Evolutionary conservation across 1,140 invertebrate species (phyloP), one percentile per base, ranked within the genome.

Genomic region (Muscidifurax raptorellus): DNA sequence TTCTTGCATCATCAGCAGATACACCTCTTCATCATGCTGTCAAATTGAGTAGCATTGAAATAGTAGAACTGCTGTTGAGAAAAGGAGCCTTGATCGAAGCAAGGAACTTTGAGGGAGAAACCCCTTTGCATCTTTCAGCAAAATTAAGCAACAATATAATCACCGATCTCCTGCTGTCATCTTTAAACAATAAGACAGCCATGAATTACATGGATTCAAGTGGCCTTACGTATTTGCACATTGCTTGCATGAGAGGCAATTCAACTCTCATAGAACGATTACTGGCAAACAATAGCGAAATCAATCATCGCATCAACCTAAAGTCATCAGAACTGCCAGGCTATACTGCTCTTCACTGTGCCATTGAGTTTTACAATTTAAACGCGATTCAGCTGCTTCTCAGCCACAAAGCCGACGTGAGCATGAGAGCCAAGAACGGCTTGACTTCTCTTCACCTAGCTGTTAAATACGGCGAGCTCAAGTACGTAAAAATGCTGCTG

Each of bases 1-100:
- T 0, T 47, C 4, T 47, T 47, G 44, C 44, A 47, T 4, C 13
- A 15, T 2, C 44, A 47, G 44, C 44, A 10, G 44, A 47, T 47
- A 80, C 78, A 27, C 25, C 78, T 64, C 64, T 80, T 47, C 78
- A 80, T 66, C 15, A 28, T 27, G 52, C 78, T 18, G 12, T 27
- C n/a, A 22, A 32, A 9, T 36, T n/a, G 0, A 27, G 28, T 22
- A 28, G 59, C 25, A 64, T 66, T 28, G 52, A 80, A 32, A 32
- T 80, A 10, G 59, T 64, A 15, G n/a, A 30, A 32, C 40, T 80
- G 27, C 27, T 80, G 15, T 32, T 80, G 28, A 52, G 28, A 27
- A 64, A 66, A 22, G 78, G 78, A 12, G 47, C 64, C 27, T 22
- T 1, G 12, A 27, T 40, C 18, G 28, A 80, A 15, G 78, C 32